Evolutionary conservation across 2,113 vertebrate species (phyloP), one percentile per base, ranked within the genome.

Genomic region (Glaucidium brasilianum): DNA sequence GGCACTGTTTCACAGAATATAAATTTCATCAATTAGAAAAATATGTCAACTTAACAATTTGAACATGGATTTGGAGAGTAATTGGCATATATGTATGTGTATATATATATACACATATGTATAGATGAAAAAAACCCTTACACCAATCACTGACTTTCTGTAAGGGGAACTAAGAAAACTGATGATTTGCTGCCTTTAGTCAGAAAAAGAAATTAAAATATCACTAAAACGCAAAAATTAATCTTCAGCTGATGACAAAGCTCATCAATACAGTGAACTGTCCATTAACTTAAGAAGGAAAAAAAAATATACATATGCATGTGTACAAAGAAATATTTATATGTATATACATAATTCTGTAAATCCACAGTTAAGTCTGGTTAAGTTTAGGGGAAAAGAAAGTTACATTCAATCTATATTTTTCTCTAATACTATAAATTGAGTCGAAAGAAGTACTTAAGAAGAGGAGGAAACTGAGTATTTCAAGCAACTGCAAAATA

Each of bases 301-400:
- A 45, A 76, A 22, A 62, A 49, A 2, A 20, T 12, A 52, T 3
- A 55, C 15, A 20, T 12, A 35, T 3, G 5, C 2, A 19, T 2
- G 4, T 30, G 69, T 7, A 23, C 10, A 63, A 35, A 59, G 7
- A 85, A n/a, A 64, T 5, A 50, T 6, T 23, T 19, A n/a, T 11
- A 3, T 20, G 17, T 8, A 49, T 7, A 34, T 3, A 71, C 3
- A 17, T 3, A 81, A 27, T 81, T 77, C 52, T 5, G 30, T 50
- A 41, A 78, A 91, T 59, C 43, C 6, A 71, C 74, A 97, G 71
- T 74, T 91, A 94, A 81, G 35, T 94, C 64, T 85, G 50, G 50
- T 89, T 91, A 94, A 90, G 39, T 94, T 92, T 77, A 92, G 73
- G 76, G 94, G 73, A 96, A 94, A 94, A 63, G 34, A 87, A 96